A percentile compares a stretch with the other conserved stretches of the same genome.
phyloP scores from a whole-genome alignment of 2,797 vertebrate genomes.

The Chaenodraco wilsoni region DNA sequence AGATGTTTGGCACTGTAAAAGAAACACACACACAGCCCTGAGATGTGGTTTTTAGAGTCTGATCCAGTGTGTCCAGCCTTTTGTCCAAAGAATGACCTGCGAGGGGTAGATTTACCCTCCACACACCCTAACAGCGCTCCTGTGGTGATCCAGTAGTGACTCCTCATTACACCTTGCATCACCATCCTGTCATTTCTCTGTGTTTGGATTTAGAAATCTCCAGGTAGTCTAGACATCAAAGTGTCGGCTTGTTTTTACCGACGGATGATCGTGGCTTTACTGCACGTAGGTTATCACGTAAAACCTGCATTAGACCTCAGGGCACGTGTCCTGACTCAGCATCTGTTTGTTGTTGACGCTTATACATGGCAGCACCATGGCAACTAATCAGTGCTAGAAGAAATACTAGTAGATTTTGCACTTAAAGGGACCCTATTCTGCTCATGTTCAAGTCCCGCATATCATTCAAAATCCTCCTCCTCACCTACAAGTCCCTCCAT shows the following conservation, averaged over 20 bases:
- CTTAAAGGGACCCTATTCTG: no score
- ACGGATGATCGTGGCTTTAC: conserved; percentile 48
- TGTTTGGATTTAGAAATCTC: conserved; percentile 38
- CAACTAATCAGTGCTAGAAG: no score
- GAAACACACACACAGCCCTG: conserved; percentile 47
- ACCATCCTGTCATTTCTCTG: conserved; percentile 17
- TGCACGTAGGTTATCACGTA: conserved; percentile 26
- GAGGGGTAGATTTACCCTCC: neutral
- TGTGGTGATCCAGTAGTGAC: conserved; percentile 25
- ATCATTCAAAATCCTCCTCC: no score
- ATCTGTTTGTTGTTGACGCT: conserved; percentile 32
- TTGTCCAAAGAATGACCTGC: neutral
- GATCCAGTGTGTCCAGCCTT: conserved; percentile 9
- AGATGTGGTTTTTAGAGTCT: conserved; percentile 37
- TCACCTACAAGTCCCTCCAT: no score
- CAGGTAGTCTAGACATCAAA: conserved; percentile 63
- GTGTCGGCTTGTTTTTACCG: conserved; percentile 46
- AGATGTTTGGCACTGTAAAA: conserved; percentile 65
- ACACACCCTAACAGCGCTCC: neutral
- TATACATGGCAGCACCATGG: conserved; percentile 1
- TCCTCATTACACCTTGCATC: conserved; percentile 5
- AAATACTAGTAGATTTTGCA: no score
- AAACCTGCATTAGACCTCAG: conserved; percentile 50
- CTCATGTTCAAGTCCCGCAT: no score
- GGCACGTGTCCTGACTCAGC: conserved; percentile 34